Evolutionary conservation across 2,888 invertebrate species (phyloP).

Genomic region (Leucania comma): DNA sequence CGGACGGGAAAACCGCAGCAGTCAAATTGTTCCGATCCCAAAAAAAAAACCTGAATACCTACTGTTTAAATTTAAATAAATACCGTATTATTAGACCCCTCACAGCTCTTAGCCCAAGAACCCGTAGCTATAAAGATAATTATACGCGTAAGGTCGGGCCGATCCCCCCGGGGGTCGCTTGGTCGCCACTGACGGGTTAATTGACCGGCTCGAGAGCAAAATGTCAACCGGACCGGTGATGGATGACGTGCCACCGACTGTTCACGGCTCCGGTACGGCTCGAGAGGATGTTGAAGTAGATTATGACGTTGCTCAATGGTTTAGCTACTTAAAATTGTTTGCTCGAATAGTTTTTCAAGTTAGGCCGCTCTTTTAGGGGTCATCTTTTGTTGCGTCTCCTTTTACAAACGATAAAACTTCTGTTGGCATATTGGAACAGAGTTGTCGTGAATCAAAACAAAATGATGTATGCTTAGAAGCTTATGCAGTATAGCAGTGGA

Average conservation of each 20-base stretch:
- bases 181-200: constrained; percentile 65
- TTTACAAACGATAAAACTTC: background rate
- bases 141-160: constrained; percentile 53
- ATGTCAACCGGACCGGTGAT: constrained; percentile 65
- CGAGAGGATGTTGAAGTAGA: constrained; percentile 14
- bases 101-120: constrained; percentile 31
- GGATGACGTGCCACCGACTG: constrained; percentile 54
- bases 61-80: constrained; percentile 27
- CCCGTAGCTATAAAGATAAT: constrained; percentile 59
- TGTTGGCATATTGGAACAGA: background rate
- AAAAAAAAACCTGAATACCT: too few species aligned
- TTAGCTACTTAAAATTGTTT: constrained; percentile 12
- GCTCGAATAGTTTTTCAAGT: background rate
- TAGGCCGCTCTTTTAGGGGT: background rate
- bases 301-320: constrained; percentile 8
- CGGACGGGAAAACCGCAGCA: too few species aligned
- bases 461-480: too few species aligned
- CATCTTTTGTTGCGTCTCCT: background rate
- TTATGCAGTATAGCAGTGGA: too few species aligned
- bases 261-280: constrained; percentile 19
- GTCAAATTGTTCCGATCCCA: too few species aligned
- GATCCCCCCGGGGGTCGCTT: constrained; percentile 47
- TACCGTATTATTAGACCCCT: constrained; percentile 14
- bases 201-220: constrained; percentile 69
- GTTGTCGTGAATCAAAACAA: too few species aligned